Evolutionary conservation across 2,113 vertebrate species (phyloP), one percentile per base, ranked within the genome.

Genomic region (Neotoma lepida): DNA sequence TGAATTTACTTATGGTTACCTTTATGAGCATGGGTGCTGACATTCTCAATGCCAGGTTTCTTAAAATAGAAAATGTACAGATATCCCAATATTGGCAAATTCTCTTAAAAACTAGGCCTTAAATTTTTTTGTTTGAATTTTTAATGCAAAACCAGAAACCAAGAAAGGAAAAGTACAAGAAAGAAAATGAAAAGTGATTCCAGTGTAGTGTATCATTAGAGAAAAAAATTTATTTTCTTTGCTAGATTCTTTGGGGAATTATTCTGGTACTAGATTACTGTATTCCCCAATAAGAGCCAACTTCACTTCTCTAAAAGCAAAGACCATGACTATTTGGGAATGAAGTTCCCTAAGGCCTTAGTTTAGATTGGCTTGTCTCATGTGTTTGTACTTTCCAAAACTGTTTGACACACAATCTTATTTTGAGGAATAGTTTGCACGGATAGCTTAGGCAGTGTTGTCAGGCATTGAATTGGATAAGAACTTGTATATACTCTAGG

Each of bases 331-430:
- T 88, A 92, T 51, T 86, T 26, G 7, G 9, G 22, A 81, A 86
- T 66, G 24, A 63, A 44, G 22, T 17, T 91, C 41, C 68, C 46
- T 17, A 4, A 82, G 46, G 46, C 41, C 20, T 58, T 93, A 54
- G 33, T 92, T 89, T 87, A 81, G 44, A 86, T 54, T 54, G 80
- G 28, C 26, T 78, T 93, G 5, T 74, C 84, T 77, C 64, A 44
- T n/a, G 24, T 93, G 78, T 82, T 82, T 94, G 35, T 64, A 73
- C 61, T 87, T 95, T 86, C 68, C 90, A 96, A 94, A 90, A 35
- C 39, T 90, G 30, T 51, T 85, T 95, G 93, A 89, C 35, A 91
- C 41, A 61, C 6, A 82, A 49, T 64, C 86, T 94, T 95, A 92
- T n/a, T 91, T 68, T 95, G 71, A 46, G 86, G 71, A 94, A 80